Percentiles rank a stretch among this genome's conserved stretches.
These are phyloP conservation scores for Odontamblyopus rebecca DNA, from an alignment of 2,797 vertebrate species.

Conservation along the genomic window DNA sequence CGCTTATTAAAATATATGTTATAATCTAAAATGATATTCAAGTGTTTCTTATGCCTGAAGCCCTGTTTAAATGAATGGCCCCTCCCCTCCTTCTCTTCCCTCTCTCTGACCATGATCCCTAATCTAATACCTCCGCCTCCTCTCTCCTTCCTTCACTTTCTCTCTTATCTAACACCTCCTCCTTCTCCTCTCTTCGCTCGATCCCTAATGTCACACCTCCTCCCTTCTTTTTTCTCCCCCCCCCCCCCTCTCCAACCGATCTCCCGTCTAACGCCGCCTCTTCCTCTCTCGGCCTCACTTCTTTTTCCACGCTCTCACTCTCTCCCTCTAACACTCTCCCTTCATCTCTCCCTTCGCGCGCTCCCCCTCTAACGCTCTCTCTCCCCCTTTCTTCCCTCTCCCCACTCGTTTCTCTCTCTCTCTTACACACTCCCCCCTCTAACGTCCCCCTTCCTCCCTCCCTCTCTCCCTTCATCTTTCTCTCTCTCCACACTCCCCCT, in stretches of 20 bases:
- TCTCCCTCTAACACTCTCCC: no score
- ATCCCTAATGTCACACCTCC: not conserved
- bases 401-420: not conserved
- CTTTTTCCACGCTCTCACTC: not conserved
- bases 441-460: no score
- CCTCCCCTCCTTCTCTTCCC: not conserved
- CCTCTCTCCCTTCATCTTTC: no score
- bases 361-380: not conserved
- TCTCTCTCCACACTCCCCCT: no score
- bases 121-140: slow-evolving; percentile 3
- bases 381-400: not conserved
- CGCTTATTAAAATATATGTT: slow-evolving; percentile 11
- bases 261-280: not conserved
- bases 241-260: not conserved
- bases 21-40: slow-evolving; percentile 8
- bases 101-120: not conserved
- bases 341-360: no score
- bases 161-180: not conserved
- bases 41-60: not conserved
- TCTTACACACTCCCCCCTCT: no score
- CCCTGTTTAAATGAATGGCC: slow-evolving; percentile 15
- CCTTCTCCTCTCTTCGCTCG: not conserved
- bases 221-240: not conserved
- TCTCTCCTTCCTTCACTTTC: not conserved
- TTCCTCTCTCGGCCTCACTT: not conserved